These are phyloP conservation scores for Catharus ustulatus DNA, from an alignment of 2,797 vertebrate species.

Conservation along the genomic window DNA sequence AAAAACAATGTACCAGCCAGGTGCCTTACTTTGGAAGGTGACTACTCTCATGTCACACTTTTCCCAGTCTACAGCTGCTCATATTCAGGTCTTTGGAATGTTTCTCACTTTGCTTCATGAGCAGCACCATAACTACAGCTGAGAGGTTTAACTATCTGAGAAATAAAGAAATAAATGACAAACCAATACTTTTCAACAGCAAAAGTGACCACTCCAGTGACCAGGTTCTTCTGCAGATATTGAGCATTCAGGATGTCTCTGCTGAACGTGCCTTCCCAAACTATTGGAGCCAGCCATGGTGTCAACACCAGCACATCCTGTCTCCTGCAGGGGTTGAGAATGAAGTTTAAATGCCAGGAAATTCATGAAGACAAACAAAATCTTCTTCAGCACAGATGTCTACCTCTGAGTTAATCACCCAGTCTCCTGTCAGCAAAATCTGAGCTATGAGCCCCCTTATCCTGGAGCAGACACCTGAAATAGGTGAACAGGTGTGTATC, in stretches of 20 bases:
- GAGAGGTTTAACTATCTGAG: neutral
- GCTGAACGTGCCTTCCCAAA: neutral
- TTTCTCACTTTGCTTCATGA: neutral
- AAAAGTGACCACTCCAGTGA: constrained; percentile 73
- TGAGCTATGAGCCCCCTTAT: neutral
- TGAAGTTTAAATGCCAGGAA: neutral
- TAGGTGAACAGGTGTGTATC: neutral
- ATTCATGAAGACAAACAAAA: neutral
- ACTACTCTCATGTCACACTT: neutral
- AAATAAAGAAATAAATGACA: neutral
- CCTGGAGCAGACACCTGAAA: neutral
- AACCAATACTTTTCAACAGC: neutral
- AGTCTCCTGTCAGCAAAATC: neutral
- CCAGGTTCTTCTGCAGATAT: neutral
- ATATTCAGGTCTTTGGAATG: neutral
- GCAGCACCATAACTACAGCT: neutral
- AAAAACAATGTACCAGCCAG: neutral
- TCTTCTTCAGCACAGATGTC: neutral
- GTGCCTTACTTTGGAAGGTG: neutral
- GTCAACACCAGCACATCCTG: neutral
- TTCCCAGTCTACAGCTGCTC: neutral
- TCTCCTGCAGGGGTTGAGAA: neutral
- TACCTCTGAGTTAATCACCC: neutral
- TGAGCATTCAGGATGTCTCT: constrained; percentile 10
- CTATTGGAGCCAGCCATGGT: neutral